These are phyloP conservation scores for Bubo blakistoni DNA, from an alignment of 2,113 vertebrate genomes.

Conservation along the genomic window DNA sequence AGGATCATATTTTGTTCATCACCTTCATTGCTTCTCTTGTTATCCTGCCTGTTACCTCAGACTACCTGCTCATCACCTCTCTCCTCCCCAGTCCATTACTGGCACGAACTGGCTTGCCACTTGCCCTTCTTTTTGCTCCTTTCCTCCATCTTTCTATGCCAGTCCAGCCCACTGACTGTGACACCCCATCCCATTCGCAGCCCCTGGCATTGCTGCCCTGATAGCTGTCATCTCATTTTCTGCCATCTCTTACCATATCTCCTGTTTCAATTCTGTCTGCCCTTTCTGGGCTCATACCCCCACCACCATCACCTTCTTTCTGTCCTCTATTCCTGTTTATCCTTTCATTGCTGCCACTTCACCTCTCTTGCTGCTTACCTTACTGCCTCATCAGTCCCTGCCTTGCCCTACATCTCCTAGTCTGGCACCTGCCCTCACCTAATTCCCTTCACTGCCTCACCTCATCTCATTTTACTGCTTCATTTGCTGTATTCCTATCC, in stretches of 20 bases:
- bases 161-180: neutral
- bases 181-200: neutral
- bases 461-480: neutral
- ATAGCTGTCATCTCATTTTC: neutral
- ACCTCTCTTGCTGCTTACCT: neutral
- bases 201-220: neutral
- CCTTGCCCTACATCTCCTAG: neutral
- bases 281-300: neutral
- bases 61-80: neutral
- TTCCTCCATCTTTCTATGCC: neutral
- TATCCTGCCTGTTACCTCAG: neutral
- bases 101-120: neutral
- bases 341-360: neutral
- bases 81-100: neutral
- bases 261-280: neutral
- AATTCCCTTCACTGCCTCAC: neutral
- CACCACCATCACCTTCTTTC: neutral
- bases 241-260: neutral
- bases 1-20: neutral
- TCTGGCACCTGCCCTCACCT: neutral
- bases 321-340: neutral
- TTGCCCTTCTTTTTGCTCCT: neutral
- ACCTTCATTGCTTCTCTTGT: neutral
- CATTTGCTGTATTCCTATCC: neutral
- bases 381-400: neutral